These are phyloP conservation scores for Hemichromis elongatus DNA, from an alignment of 2,113 vertebrate species.

Conservation along the genomic window DNA sequence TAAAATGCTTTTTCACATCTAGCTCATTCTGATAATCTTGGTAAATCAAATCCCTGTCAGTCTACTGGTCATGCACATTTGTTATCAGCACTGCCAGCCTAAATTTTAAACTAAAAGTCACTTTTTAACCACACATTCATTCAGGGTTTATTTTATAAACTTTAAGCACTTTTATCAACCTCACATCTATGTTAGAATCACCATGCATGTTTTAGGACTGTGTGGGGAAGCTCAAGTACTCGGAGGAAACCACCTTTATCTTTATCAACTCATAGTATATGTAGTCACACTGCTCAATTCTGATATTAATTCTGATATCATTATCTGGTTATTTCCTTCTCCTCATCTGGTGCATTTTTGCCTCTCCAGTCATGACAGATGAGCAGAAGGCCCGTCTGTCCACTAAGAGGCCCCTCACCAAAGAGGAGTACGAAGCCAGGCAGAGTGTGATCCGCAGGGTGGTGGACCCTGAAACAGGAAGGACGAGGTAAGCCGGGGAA, in stretches of 20 bases:
- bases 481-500: slow-evolving; percentile 78
- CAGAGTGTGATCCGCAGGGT: slow-evolving; percentile 91
- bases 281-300: background rate
- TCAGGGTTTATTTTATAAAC: background rate
- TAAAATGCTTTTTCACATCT: rapidly evolving
- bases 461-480: slow-evolving; percentile 86
- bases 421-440: slow-evolving; percentile 91
- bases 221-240: background rate
- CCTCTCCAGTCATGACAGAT: slow-evolving; percentile 84
- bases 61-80: background rate
- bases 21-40: background rate
- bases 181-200: background rate
- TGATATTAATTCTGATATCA: background rate
- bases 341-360: background rate
- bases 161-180: background rate
- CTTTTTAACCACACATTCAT: background rate
- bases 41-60: background rate
- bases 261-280: background rate
- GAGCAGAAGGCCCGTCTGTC: slow-evolving; percentile 91
- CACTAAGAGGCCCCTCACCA: slow-evolving; percentile 94
- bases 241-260: background rate
- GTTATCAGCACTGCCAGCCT: background rate
- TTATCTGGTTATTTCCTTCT: background rate
- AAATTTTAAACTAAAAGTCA: background rate
- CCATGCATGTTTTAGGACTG: background rate